These are phyloP conservation scores for Alectoris magna DNA, from an alignment of 2,797 vertebrate species.

Conservation along the genomic window DNA sequence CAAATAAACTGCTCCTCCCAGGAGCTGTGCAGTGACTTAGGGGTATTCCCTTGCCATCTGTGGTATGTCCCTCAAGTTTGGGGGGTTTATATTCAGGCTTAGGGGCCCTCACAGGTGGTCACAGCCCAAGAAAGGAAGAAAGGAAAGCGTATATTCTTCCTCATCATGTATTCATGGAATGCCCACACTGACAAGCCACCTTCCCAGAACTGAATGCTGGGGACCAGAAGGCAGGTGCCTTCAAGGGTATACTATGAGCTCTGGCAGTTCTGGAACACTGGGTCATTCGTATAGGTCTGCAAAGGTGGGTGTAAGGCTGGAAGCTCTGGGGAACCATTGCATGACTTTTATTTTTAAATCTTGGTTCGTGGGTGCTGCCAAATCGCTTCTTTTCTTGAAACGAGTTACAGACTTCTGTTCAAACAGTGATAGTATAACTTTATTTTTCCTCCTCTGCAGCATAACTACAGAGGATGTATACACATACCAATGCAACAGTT, in stretches of 20 bases:
- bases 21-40: slow-evolving; percentile 6
- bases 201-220: accelerated
- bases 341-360: not conserved
- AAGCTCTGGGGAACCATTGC: not conserved
- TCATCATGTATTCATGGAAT: accelerated
- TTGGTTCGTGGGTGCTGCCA: not conserved
- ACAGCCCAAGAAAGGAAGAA: not conserved
- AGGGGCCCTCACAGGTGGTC: not conserved
- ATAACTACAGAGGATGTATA: not conserved
- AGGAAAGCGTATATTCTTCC: not conserved
- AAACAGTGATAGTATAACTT: not conserved
- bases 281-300: not conserved
- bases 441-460: not conserved
- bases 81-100: not conserved
- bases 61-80: not conserved
- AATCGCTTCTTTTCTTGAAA: not conserved
- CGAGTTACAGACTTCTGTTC: not conserved
- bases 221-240: not conserved
- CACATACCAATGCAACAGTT: not conserved
- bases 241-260: accelerated
- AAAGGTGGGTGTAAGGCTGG: not conserved
- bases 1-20: not conserved
- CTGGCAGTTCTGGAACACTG: not conserved
- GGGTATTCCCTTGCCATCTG: not conserved
- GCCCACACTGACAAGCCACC: not conserved